Conservation (phyloP, 1,140 invertebrate species). For the Matsumurasca onukii region DNA sequence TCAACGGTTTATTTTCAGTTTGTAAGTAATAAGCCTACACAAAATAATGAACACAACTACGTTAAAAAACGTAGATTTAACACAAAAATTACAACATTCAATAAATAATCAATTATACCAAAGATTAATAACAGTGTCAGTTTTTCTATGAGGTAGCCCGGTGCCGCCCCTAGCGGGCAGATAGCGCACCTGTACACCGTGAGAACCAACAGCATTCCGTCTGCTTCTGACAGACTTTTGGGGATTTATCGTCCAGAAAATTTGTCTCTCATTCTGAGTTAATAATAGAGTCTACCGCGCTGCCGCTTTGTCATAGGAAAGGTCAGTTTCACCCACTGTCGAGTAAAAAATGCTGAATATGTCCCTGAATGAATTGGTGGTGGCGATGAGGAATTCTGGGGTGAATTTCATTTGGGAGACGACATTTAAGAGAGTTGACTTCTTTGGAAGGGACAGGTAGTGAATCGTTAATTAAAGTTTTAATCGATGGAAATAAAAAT, state of each 20-base stretch:
- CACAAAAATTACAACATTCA: no score
- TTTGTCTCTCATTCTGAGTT: slow-evolving; percentile 23
- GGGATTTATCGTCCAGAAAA: slow-evolving; percentile 18
- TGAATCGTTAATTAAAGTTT: no score
- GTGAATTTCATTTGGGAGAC: neutral
- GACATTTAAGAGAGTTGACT: neutral
- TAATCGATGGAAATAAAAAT: no score
- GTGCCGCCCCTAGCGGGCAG: neutral
- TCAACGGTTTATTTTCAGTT: no score
- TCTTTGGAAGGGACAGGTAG: no score
- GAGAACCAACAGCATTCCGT: slow-evolving; percentile 13
- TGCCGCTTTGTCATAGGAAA: slow-evolving; percentile 10
- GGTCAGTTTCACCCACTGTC: neutral
- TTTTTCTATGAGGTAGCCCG: neutral
- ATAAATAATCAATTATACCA: no score
- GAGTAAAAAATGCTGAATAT: neutral
- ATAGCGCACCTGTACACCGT: slow-evolving; percentile 3
- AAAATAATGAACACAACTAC: no score
- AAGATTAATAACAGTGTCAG: neutral
- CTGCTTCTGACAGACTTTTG: no score
- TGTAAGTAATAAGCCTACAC: no score
- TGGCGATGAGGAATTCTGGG: neutral
- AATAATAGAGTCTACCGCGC: slow-evolving; percentile 16
- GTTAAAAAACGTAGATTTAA: no score
- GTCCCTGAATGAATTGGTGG: neutral